These are phyloP conservation scores for Drosophila monieri DNA, from an alignment of 2,888 invertebrate genomes.

Conservation along the genomic window DNA sequence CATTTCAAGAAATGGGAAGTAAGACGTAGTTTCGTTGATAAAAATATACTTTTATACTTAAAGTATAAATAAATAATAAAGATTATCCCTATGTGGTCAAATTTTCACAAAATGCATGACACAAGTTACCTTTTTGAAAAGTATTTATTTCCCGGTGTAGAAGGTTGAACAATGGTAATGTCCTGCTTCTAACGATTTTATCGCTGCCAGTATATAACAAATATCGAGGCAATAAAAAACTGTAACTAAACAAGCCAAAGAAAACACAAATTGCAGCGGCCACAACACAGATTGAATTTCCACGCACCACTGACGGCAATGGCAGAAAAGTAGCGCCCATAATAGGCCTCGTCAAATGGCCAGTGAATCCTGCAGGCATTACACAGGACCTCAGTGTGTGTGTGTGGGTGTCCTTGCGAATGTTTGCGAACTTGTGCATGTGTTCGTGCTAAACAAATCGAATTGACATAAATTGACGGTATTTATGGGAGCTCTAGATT, in stretches of 20 bases:
- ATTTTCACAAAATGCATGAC: background rate
- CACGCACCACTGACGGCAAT: constrained; percentile 60
- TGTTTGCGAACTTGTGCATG: constrained; percentile 33
- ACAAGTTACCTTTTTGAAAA: background rate
- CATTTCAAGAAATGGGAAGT: background rate
- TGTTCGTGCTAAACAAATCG: constrained; percentile 52
- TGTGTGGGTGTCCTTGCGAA: constrained; percentile 27
- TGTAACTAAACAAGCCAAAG: constrained; percentile 63
- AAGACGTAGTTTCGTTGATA: background rate
- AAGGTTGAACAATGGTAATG: constrained; percentile 3
- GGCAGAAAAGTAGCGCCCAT: constrained; percentile 27
- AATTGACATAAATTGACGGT: constrained; percentile 67
- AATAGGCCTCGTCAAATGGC: constrained; percentile 54
- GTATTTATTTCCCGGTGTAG: background rate
- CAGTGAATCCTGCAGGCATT: constrained; percentile 53
- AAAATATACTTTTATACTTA: background rate
- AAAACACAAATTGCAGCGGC: constrained; percentile 63
- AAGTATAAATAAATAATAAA: background rate
- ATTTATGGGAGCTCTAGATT: constrained; percentile 44
- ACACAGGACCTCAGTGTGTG: constrained; percentile 32
- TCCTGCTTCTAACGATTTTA: constrained; percentile 12
- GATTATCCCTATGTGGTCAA: background rate
- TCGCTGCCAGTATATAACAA: constrained; percentile 43
- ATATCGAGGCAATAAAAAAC: constrained; percentile 59
- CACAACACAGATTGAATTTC: constrained; percentile 71